Evolutionary conservation across 2,113 vertebrate species (phyloP).

Genomic region (Rhegmatorhina hoffmannsi): DNA sequence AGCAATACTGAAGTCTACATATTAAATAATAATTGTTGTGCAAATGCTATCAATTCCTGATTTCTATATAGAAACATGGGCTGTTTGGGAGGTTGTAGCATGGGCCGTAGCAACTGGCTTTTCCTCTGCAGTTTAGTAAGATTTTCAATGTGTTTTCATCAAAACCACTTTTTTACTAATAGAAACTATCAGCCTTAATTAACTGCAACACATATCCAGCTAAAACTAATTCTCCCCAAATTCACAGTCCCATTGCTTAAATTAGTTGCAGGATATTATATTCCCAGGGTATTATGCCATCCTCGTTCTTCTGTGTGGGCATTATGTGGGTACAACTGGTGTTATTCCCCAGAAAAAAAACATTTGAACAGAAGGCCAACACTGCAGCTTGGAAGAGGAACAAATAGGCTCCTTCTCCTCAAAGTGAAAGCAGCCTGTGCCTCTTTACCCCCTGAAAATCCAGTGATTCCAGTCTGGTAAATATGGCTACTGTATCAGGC

Average conservation of each 20-base stretch:
- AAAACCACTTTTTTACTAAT: neutral
- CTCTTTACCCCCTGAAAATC: neutral
- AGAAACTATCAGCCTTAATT: slow-evolving; percentile 23
- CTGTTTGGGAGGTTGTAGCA: neutral
- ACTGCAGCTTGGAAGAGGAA: neutral
- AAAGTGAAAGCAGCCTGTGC: neutral
- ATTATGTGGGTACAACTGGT: neutral
- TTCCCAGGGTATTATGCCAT: neutral
- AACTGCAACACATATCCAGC: neutral
- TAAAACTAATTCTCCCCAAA: slow-evolving; percentile 33
- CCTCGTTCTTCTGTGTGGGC: neutral
- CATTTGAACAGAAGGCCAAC: neutral
- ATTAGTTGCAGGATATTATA: neutral
- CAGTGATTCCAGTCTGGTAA: neutral
- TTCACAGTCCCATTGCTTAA: neutral
- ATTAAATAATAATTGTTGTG: slow-evolving; percentile 15
- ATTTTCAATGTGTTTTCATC: slow-evolving; percentile 20
- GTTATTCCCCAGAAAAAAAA: neutral
- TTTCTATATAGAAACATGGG: neutral
- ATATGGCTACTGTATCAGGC: neutral
- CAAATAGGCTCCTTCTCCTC: neutral
- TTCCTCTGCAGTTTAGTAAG: slow-evolving; percentile 10
- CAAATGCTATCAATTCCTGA: neutral
- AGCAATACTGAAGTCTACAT: neutral
- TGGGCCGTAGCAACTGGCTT: neutral